Percentiles rank a stretch among this genome's conserved stretches.
Conservation (phyloP, 2,888 invertebrate species). For the Mylabris sibirica region DNA sequence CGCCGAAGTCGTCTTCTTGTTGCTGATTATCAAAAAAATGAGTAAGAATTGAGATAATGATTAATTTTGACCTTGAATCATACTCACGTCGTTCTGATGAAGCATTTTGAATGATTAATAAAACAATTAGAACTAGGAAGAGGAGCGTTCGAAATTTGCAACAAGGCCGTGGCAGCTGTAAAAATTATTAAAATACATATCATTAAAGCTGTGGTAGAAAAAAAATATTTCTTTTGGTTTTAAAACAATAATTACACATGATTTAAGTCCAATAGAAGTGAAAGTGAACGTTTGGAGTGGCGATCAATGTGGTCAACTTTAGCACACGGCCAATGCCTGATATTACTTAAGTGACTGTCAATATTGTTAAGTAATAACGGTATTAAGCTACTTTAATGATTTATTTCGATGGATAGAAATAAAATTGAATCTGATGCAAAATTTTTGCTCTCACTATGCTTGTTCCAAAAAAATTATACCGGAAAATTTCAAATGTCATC, state of each 20-base stretch:
- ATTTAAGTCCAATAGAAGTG: not conserved
- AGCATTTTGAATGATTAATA: conserved; percentile 55
- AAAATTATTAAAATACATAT: conserved; percentile 35
- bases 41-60: not conserved
- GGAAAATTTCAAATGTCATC: not conserved
- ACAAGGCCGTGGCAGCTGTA: conserved; percentile 52
- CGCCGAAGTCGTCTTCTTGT: conserved; percentile 73
- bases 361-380: not conserved
- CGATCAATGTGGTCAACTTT: not conserved
- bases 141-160: conserved; percentile 50
- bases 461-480: not conserved
- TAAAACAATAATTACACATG: conserved; percentile 1
- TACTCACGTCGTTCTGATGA: conserved; percentile 55
- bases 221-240: not conserved
- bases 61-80: not conserved
- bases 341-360: conserved; percentile 3
- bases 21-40: conserved; percentile 59
- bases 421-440: not conserved
- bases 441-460: not conserved
- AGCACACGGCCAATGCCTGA: conserved; percentile 1
- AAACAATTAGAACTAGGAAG: conserved; percentile 52
- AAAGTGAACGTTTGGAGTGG: not conserved
- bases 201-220: too few relatives aligned
- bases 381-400: not conserved
- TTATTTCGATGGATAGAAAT: not conserved